phyloP scores from a whole-genome alignment of 2,797 vertebrate species.

The Leptoclinus maculatus region DNA sequence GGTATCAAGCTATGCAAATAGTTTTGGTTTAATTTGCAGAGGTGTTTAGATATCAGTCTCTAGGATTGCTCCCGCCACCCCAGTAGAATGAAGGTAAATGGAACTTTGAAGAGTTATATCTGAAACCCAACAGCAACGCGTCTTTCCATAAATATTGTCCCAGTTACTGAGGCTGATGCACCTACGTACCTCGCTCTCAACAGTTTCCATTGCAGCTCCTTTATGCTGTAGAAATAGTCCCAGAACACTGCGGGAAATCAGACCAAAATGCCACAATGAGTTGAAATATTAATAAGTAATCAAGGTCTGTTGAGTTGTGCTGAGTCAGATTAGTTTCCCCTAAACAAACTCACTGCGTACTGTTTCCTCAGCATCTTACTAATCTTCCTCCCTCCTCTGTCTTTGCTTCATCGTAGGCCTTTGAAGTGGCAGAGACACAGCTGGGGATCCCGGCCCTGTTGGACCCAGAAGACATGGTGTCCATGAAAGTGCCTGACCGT shows the following conservation, averaged over 20 bases:
- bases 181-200: background rate
- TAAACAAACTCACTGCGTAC: background rate
- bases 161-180: background rate
- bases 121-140: background rate
- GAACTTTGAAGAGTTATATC: background rate
- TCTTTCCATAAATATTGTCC: conserved; percentile 2
- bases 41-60: background rate
- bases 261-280: background rate
- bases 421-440: conserved; percentile 93
- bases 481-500: conserved; percentile 95
- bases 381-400: background rate
- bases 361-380: background rate
- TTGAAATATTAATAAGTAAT: background rate
- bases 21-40: background rate
- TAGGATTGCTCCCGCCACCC: background rate
- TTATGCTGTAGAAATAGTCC: background rate
- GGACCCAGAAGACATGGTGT: conserved; percentile 97
- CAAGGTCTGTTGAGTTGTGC: background rate
- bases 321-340: background rate
- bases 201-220: background rate
- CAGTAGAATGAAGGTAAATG: background rate
- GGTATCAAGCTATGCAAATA: background rate
- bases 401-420: conserved; percentile 63
- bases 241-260: background rate
- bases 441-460: conserved; percentile 96